phyloP scores from a whole-genome alignment of 2,797 vertebrate genomes.

The Oryzias dopingdopingensis region DNA sequence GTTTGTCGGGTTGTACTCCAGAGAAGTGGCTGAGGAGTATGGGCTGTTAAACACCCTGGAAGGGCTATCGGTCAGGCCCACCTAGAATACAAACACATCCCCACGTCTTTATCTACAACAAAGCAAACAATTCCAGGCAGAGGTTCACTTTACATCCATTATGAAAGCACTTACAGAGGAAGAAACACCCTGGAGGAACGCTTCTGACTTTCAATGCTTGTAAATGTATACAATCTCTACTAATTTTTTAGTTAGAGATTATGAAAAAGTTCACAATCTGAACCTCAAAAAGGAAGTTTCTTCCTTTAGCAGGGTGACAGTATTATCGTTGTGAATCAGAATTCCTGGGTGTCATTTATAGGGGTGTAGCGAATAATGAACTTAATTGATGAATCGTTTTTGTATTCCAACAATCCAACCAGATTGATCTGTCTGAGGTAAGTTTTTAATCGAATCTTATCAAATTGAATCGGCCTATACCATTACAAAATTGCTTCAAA shows the following conservation, averaged over 20 bases:
- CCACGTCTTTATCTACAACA: background rate
- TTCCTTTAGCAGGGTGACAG: conserved; percentile 4
- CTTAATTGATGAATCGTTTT: no score
- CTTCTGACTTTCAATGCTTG: no score
- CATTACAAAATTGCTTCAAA: no score
- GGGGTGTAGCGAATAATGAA: no score
- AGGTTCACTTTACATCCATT: background rate
- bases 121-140: background rate
- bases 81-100: conserved; percentile 36
- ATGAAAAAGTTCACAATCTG: no score
- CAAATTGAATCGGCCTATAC: no score
- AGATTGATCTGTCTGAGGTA: no score
- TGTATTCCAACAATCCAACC: no score
- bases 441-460: no score
- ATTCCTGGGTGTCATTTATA: background rate
- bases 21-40: conserved; percentile 55
- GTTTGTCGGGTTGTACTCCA: conserved; percentile 67
- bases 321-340: background rate
- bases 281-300: background rate
- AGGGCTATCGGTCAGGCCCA: conserved; percentile 58
- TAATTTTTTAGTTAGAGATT: no score
- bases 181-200: background rate
- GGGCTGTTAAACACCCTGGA: conserved; percentile 79
- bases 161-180: background rate
- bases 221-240: no score